Conservation (phyloP, 2,113 vertebrate genomes). For the Gymnarchus niloticus region DNA sequence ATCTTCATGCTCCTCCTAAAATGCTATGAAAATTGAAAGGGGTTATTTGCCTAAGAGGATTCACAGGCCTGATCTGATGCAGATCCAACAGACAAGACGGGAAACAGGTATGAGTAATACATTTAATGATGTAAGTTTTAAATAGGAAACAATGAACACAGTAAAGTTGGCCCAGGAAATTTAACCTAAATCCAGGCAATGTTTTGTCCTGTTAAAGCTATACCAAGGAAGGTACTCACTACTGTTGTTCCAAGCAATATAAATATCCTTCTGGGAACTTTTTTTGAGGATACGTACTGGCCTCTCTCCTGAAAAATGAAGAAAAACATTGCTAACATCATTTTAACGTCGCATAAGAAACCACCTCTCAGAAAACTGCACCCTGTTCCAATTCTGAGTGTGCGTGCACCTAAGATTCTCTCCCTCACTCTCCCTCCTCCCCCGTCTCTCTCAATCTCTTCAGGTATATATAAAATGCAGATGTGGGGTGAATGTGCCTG, state of each 20-base stretch:
- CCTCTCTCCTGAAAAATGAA: background rate
- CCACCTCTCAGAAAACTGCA: no score
- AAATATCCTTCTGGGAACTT: background rate
- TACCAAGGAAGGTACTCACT: background rate
- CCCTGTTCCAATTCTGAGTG: no score
- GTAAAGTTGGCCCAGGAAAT: background rate
- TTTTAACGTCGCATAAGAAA: background rate
- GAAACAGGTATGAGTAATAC: slow-evolving; percentile 13
- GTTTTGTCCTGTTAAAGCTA: background rate
- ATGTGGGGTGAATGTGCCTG: background rate
- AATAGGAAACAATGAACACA: background rate
- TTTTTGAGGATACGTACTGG: background rate
- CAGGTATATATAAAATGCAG: background rate
- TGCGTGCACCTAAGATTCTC: no score
- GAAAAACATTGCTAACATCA: background rate
- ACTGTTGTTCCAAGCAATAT: background rate
- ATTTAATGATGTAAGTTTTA: background rate
- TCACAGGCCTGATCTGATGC: background rate
- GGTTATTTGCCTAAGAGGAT: slow-evolving; percentile 8
- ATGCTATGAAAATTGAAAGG: background rate
- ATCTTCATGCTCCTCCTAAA: background rate
- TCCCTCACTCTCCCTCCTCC: no score
- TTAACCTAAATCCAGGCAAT: background rate
- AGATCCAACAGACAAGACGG: background rate
- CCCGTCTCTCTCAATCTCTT: no score